Evolutionary conservation across 2,797 vertebrate genomes (phyloP).

Genomic region (Danio jaintianensis): DNA sequence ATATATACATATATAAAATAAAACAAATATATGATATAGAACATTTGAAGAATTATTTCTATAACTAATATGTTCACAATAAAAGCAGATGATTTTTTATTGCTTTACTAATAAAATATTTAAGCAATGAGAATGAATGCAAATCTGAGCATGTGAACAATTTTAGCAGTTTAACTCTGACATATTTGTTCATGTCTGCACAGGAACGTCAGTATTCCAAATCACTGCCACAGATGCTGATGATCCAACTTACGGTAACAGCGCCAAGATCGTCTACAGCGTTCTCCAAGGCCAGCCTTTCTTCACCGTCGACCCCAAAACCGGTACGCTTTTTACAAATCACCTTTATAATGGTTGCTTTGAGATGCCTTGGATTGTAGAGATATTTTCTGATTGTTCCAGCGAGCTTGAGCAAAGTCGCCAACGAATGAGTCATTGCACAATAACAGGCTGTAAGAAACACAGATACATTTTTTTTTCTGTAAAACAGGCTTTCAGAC

Average conservation of each 20-base stretch:
- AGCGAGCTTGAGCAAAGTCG: slow-evolving; percentile 32
- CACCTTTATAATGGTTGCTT: not conserved
- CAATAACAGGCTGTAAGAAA: slow-evolving; percentile 35
- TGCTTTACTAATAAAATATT: no score
- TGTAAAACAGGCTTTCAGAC: slow-evolving; percentile 48
- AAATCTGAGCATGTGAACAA: not conserved
- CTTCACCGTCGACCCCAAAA: slow-evolving; percentile 89
- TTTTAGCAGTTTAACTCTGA: not conserved
- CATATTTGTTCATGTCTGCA: not conserved
- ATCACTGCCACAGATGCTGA: slow-evolving; percentile 88
- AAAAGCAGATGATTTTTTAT: not conserved
- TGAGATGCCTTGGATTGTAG: slow-evolving; percentile 4
- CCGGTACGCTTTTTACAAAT: slow-evolving; percentile 73
- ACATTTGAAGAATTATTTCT: no score
- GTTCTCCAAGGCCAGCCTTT: slow-evolving; percentile 88
- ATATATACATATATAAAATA: no score
- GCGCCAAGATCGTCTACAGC: slow-evolving; percentile 88
- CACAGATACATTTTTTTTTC: slow-evolving; percentile 36
- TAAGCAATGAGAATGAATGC: not conserved
- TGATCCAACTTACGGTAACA: slow-evolving; percentile 88
- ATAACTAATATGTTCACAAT: no score
- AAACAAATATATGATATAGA: no score
- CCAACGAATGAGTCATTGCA: slow-evolving; percentile 49
- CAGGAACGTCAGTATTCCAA: slow-evolving; percentile 80
- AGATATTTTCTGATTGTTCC: slow-evolving; percentile 34